These are phyloP conservation scores for Thereuonema tuberculata DNA, from an alignment of 1,140 invertebrate genomes.

Conservation along the genomic window DNA sequence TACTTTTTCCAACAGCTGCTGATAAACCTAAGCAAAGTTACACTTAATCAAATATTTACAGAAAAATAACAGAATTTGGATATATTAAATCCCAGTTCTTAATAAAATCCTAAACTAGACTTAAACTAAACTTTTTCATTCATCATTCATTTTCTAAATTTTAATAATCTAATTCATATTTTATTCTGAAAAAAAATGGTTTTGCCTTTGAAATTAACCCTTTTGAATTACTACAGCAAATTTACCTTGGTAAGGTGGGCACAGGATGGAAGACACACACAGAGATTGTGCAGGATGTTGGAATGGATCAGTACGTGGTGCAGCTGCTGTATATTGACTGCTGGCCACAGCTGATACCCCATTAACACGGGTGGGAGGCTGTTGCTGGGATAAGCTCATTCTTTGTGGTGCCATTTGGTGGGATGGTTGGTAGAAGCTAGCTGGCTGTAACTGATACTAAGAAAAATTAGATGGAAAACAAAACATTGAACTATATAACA, in stretches of 20 bases:
- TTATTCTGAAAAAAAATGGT: too few species aligned
- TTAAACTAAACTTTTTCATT: too few species aligned
- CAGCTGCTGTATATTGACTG: conserved; percentile 40
- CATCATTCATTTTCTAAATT: too few species aligned
- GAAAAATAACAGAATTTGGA: too few species aligned
- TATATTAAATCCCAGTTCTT: too few species aligned
- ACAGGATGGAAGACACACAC: conserved; percentile 75
- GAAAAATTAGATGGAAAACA: conserved; percentile 17
- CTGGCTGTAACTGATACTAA: conserved; percentile 74
- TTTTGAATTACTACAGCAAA: neutral
- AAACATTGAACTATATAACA: neutral
- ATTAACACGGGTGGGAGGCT: conserved; percentile 22
- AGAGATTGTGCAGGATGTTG: conserved; percentile 54
- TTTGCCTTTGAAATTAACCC: too few species aligned
- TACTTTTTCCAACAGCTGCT: too few species aligned
- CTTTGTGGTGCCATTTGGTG: conserved; percentile 23
- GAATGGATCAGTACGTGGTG: conserved; percentile 50
- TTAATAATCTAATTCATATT: too few species aligned
- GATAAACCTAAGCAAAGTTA: too few species aligned
- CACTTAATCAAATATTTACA: too few species aligned
- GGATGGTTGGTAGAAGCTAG: conserved; percentile 27
- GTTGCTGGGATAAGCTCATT: conserved; percentile 25
- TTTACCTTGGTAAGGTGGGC: conserved; percentile 57
- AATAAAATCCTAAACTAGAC: too few species aligned
- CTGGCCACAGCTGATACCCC: conserved; percentile 34